Conservation (phyloP, 64 coral and sea anemone species). For the Montipora sp. region DNA sequence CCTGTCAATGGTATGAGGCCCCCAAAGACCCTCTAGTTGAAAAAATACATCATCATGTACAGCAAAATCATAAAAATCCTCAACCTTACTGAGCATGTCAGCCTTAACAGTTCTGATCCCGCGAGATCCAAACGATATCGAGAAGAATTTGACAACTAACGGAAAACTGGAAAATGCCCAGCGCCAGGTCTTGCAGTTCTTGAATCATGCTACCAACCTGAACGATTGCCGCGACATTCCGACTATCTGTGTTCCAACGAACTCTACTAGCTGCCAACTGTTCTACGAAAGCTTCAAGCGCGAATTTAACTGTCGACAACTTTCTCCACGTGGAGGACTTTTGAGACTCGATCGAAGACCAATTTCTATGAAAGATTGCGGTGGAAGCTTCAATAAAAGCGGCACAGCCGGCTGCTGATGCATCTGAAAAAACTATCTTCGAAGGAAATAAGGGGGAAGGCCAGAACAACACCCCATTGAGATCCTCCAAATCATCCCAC, state of each 20-base stretch:
- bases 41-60: not conserved
- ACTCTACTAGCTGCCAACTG: not conserved
- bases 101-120: constrained; percentile 1
- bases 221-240: not conserved
- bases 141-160: not conserved
- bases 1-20: constrained; percentile 1
- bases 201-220: constrained; percentile 29
- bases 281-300: not conserved
- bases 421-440: not conserved
- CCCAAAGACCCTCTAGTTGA: not conserved
- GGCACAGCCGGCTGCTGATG: too few relatives aligned
- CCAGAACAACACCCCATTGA: not conserved
- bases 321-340: constrained; percentile 49
- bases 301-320: not conserved
- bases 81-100: not conserved
- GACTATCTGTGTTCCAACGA: not conserved
- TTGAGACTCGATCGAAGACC: constrained; percentile 5
- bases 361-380: not conserved
- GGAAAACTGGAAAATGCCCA: not conserved
- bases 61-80: not conserved
- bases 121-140: constrained; percentile 40
- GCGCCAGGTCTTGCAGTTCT: constrained; percentile 2
- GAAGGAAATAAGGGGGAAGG: not conserved
- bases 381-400: too few relatives aligned
- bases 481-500: not conserved